Base-by-base conservation (phyloP, 2,797 vertebrate genomes). In the Lagocephalus sceleratus region DNA sequence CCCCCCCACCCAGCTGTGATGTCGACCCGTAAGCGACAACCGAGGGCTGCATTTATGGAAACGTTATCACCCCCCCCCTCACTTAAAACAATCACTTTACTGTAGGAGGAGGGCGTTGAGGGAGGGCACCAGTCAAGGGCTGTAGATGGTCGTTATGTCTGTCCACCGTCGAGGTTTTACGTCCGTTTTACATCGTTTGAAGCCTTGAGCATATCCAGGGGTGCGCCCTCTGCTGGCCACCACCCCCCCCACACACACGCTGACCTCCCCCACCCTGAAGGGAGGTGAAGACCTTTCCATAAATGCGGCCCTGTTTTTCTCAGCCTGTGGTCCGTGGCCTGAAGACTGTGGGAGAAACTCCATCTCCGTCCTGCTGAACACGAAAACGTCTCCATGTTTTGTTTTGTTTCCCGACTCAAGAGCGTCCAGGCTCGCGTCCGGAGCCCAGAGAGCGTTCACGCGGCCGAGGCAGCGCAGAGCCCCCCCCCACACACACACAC, bases 21-120 rank as follows among this genome's bases (percentile, higher is more conserved):
- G 79, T 75, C 66, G 78, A 89, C 83, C 76, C 71, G 85, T 87
- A 83, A 80, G 63, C 82, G 75, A 85, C 86, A 79, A 85, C 88
- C 63, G 78, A 29, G 51, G 63, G 77, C 81, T 76, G 71, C 81
- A 62, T 86, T 85, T 75, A 73, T 70, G 66, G 73, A 80, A 79
- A 78, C 2, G 66, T 65, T 75, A 50, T 65, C 66, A 57, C 12
- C 14, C 67, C 70, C 64, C 60, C 51, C 60, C 62, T 69, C 47
- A 70, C 51, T 77, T 74, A 40, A 20, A 69, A 63, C 66, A 41
- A 3, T 16, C 16, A 5, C n/a, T 29, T 8, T 29, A 29, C 29
- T 29, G 29, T 29, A 11, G 11, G 11, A 29, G 29, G 11, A 29
- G 29, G 29, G 8, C 29, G 11, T 29, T 29, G 11, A 9, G 29